These are phyloP conservation scores for Lasioglossum figueresi DNA, from an alignment of 2,888 invertebrate species.

Conservation along the genomic window DNA sequence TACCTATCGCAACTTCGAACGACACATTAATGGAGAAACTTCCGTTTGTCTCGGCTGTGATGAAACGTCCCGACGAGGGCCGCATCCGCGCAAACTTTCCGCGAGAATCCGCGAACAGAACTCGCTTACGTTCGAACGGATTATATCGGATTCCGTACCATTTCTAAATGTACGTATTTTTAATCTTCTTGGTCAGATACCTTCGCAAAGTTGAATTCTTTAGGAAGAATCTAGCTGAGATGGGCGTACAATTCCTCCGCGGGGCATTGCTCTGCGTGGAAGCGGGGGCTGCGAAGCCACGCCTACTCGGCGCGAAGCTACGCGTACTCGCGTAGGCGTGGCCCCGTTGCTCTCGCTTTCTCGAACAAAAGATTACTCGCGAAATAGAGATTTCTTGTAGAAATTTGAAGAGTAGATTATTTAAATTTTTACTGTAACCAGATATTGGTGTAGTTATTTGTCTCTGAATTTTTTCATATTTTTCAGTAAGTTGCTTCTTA, in stretches of 20 bases:
- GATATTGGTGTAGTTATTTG: not conserved
- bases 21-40: constrained; percentile 54
- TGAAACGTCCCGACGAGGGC: constrained; percentile 29
- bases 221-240: not conserved
- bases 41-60: constrained; percentile 33
- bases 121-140: not conserved
- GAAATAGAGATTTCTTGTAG: not conserved
- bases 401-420: not conserved
- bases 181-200: not conserved
- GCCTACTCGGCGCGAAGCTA: not conserved
- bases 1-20: constrained; percentile 48
- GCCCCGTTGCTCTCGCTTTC: not conserved
- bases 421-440: not conserved
- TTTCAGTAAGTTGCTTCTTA: not conserved
- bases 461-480: not conserved
- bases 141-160: not conserved
- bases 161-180: not conserved
- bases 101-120: constrained; percentile 7
- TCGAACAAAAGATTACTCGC: not conserved
- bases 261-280: not conserved
- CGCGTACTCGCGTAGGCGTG: not conserved
- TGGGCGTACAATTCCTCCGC: not conserved
- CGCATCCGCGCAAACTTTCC: constrained; percentile 33
- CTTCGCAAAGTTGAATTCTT: not conserved
- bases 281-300: not conserved